Evolutionary conservation across 1,140 invertebrate species (phyloP).

Genomic region (Macrosteles quadrilineatus): DNA sequence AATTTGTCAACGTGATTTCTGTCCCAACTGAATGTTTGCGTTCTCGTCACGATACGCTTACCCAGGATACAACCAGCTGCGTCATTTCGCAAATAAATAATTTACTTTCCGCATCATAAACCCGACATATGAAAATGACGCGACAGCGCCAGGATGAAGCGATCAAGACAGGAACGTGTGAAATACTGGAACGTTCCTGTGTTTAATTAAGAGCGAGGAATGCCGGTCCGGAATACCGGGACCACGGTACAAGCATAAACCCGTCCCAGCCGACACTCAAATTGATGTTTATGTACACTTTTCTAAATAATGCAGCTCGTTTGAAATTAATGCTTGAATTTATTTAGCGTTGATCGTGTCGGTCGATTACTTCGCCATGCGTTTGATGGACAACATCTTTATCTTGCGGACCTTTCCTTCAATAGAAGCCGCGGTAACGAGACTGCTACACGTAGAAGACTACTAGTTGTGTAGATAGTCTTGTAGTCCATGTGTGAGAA

Average conservation of each 20-base stretch:
- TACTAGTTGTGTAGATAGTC: no score
- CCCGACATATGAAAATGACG: no score
- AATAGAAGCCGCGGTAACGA: no score
- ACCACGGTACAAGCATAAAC: neutral
- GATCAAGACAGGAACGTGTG: constrained; percentile 15
- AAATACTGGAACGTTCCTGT: constrained; percentile 14
- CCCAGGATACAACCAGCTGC: no score
- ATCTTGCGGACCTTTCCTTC: neutral
- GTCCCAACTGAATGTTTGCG: no score
- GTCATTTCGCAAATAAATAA: no score
- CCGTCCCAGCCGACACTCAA: neutral
- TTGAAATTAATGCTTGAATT: neutral
- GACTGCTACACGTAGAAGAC: no score
- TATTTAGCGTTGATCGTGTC: constrained; percentile 11
- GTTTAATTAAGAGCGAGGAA: constrained; percentile 16
- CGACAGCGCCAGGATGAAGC: neutral
- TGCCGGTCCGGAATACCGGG: constrained; percentile 12
- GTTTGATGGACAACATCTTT: constrained; percentile 2
- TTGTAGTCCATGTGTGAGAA: no score
- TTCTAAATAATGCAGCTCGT: constrained; percentile 1
- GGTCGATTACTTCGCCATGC: neutral
- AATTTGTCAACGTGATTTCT: no score
- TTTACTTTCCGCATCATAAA: no score
- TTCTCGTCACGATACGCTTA: no score
- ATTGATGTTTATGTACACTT: constrained; percentile 11